Evolutionary conservation across 2,113 vertebrate genomes (phyloP).

Genomic region (Etheostoma cragini): DNA sequence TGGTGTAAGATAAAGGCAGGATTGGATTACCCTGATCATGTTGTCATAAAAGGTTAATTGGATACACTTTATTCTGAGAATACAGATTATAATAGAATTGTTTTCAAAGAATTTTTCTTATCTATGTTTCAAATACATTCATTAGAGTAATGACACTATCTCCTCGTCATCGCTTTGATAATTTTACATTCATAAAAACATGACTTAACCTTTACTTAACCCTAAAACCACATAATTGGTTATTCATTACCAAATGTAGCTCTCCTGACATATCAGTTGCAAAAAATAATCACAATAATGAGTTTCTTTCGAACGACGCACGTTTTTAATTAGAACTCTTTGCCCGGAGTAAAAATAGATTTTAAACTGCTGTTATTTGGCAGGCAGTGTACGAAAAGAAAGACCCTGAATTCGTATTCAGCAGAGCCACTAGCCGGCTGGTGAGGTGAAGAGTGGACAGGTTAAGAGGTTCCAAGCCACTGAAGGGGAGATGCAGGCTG

Average conservation of each 20-base stretch:
- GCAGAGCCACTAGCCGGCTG: conserved; percentile 40
- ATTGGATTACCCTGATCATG: conserved; percentile 21
- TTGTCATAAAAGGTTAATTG: conserved; percentile 67
- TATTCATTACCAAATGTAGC: conserved; percentile 13
- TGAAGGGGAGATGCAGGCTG: conserved; percentile 67
- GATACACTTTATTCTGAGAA: conserved; percentile 26
- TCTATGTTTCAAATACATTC: conserved; percentile 37
- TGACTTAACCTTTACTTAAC: conserved; percentile 47
- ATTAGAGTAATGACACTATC: conserved; percentile 66
- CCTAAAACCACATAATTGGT: conserved; percentile 31
- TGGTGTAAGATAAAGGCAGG: conserved; percentile 15
- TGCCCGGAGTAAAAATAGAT: conserved; percentile 12
- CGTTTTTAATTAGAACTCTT: conserved; percentile 9
- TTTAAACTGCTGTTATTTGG: conserved; percentile 33
- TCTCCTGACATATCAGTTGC: conserved; percentile 10
- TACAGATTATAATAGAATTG: conserved; percentile 32
- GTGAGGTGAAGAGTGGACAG: conserved; percentile 69
- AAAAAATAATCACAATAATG: conserved; percentile 30
- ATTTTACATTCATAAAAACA: conserved; percentile 49
- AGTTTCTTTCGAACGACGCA: background rate
- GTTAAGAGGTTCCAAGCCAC: conserved; percentile 71
- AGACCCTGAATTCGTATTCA: conserved; percentile 47
- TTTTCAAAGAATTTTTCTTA: conserved; percentile 39
- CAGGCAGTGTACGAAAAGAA: background rate
- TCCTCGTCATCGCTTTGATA: conserved; percentile 42